Conservation (phyloP, 2,888 invertebrate species). For the Himalopsyche anomala region DNA sequence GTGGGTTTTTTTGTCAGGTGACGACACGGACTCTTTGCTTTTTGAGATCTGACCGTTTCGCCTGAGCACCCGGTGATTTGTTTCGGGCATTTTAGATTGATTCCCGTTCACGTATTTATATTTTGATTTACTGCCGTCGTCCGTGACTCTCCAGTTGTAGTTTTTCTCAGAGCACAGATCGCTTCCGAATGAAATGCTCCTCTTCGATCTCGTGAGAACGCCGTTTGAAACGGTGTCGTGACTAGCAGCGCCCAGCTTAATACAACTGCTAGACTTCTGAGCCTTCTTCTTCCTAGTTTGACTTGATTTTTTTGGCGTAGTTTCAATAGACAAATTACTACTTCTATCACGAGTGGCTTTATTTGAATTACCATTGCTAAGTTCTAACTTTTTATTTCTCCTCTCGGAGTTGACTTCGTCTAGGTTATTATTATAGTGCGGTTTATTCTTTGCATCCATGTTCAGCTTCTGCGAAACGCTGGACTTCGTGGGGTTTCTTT, state of each 20-base stretch:
- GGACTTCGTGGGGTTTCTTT: neutral
- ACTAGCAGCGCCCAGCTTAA: slow-evolving; percentile 50
- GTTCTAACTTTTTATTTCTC: slow-evolving; percentile 16
- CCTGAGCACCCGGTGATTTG: slow-evolving; percentile 46
- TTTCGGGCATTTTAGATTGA: slow-evolving; percentile 18
- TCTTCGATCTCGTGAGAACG: slow-evolving; percentile 57
- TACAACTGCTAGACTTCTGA: slow-evolving; percentile 53
- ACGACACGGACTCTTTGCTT: neutral
- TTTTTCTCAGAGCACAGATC: slow-evolving; percentile 42
- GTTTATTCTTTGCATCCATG: no score
- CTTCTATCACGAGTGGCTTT: no score
- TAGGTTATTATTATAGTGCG: no score
- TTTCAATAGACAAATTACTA: neutral
- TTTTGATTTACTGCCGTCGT: slow-evolving; percentile 9
- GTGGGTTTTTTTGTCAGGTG: neutral
- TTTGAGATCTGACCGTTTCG: slow-evolving; percentile 41
- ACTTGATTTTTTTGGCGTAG: slow-evolving; percentile 60
- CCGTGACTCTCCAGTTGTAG: slow-evolving; percentile 11
- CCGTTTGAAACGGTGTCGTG: slow-evolving; percentile 4
- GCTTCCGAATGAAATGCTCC: slow-evolving; percentile 61
- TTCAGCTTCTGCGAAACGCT: no score
- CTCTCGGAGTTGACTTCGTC: no score
- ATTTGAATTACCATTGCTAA: neutral
- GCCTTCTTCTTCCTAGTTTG: slow-evolving; percentile 45
- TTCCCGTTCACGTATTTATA: slow-evolving; percentile 15